Base-by-base conservation (phyloP, 37 sponge, comb jelly and placozoan genomes). In the Chondrilla cf. caribensis region DNA sequence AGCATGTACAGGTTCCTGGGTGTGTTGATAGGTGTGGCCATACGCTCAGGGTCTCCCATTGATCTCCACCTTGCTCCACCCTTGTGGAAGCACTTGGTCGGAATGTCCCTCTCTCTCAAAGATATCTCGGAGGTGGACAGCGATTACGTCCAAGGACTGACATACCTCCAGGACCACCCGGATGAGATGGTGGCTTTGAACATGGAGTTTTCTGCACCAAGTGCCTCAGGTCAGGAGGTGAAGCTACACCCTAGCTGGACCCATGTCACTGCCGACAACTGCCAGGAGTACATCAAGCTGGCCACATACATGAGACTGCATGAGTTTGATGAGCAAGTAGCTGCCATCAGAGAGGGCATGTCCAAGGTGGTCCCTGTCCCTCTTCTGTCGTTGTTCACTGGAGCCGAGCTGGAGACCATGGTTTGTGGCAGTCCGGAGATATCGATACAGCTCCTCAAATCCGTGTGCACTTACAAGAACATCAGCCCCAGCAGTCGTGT, bases 1-100 rank as follows among this genome's bases (percentile, higher is more conserved):
- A 93, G 89, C 87, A 96, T 92, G 95, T 94, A 90, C 87, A 85
- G 91, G 2, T 94, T 97, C 89, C 54, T 97, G 51, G 97, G 97
- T 17, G 88, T 84, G 0, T 73, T 97, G 54, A 79, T 93, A 47
- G 97, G 97, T 0, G 93, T 97, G 11, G 95, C 95, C 28, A 83
- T 97, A 3, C 90, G 97, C n/a, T 86, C 93, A 18, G 97, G 97
- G 3, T 85, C 89, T 8, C 97, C 97, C 2, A 84, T 97, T 14
- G 87, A 87, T 68, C 73, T 97, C 58, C 79, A 76, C 77, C 77
- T 97, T 2, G 97, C 97, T 2, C 97, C 95, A 0, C 97, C 97
- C 25, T 82, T 97, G 39, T 97, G 97, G 97, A 97, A 97, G 76
- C 95, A 87, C 58, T 86, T 97, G 22, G 87, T 85, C 3, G 97